phyloP scores from a whole-genome alignment of 2,888 invertebrate species.

The Patella caerulea region DNA sequence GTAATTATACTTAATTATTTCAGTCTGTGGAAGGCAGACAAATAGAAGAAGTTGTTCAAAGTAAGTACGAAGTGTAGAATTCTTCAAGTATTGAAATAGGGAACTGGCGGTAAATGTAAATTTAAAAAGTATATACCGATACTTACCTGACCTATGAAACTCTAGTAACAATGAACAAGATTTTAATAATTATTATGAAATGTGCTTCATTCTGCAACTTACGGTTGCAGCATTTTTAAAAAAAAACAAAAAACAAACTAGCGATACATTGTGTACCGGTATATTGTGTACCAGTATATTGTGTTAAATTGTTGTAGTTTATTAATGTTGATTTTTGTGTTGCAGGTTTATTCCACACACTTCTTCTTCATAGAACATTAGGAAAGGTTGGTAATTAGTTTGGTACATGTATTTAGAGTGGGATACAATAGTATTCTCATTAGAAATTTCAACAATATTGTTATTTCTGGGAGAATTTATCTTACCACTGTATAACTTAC shows the following conservation, averaged over 20 bases:
- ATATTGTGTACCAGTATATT: background rate
- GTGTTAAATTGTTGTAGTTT: background rate
- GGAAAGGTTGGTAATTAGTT: conserved; percentile 70
- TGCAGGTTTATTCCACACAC: conserved; percentile 73
- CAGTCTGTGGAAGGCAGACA: conserved; percentile 72
- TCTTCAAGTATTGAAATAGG: too few relatives aligned
- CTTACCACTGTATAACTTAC: too few relatives aligned
- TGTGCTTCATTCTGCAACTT: background rate
- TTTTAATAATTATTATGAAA: background rate
- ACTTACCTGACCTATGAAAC: too few relatives aligned
- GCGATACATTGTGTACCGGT: too few relatives aligned
- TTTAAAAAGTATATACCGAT: too few relatives aligned
- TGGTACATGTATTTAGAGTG: too few relatives aligned
- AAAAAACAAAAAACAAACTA: background rate
- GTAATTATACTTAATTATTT: conserved; percentile 27
- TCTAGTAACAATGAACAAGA: too few relatives aligned
- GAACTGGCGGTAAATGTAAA: too few relatives aligned
- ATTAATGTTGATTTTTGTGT: conserved; percentile 24
- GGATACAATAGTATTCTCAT: background rate
- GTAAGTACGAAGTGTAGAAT: conserved; percentile 39
- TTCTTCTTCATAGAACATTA: conserved; percentile 72
- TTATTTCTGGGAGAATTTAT: too few relatives aligned
- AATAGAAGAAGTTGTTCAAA: conserved; percentile 60
- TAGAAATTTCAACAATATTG: too few relatives aligned
- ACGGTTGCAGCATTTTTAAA: background rate